Base-by-base conservation (phyloP, 2,113 vertebrate species). In the Arenaria interpres region DNA sequence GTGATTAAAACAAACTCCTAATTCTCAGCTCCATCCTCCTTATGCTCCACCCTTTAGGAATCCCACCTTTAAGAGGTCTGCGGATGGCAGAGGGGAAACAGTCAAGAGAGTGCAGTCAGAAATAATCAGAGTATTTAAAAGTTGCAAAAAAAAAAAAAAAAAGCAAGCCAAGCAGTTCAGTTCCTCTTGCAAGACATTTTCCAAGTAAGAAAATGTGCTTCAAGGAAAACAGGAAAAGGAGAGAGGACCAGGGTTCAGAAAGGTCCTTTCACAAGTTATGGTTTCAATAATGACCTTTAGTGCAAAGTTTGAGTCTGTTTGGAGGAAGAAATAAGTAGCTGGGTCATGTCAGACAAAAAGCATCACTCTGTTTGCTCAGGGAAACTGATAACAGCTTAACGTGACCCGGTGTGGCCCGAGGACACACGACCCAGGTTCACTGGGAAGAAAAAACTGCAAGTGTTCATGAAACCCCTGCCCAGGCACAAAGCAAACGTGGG, bases 401-500 rank as follows among this genome's bases (percentile, higher is more conserved):
- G 1, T 2, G 45, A 71, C 21, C 63, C 14, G 23, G 7, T 3
- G 43, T 10, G 63, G 25, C 43, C 68, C 24, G 20, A 64, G 37
- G 56, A 59, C 37, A 32, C 21, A 9, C 3, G 12, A 33, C 35
- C 32, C 22, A 68, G 62, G 67, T 56, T 33, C 60, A 25, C 5
- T 5, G 5, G 25, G n/a, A 68, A 57, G 18, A 10, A 69, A 74
- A 37, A 37, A 5, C 9, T 2, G 13, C 45, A 45, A 30, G 33
- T 0, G 18, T 14, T 9, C 64, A 33, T 28, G 69, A 45, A 51
- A 45, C 21, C 33, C 9, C 35, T 13, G 28, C 15, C 78, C 39
- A 28, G 1, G 1, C n/a, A 45, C 30, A 35, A 56, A n/a, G 46
- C 0, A 6, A 32, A 32, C 12, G 1, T 0, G 3, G 15, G 35